A percentile compares a stretch with the other conserved stretches of the same genome.
These are phyloP conservation scores for Sepioteuthis lessoniana DNA, from an alignment of 2,888 invertebrate species.

Conservation along the genomic window DNA sequence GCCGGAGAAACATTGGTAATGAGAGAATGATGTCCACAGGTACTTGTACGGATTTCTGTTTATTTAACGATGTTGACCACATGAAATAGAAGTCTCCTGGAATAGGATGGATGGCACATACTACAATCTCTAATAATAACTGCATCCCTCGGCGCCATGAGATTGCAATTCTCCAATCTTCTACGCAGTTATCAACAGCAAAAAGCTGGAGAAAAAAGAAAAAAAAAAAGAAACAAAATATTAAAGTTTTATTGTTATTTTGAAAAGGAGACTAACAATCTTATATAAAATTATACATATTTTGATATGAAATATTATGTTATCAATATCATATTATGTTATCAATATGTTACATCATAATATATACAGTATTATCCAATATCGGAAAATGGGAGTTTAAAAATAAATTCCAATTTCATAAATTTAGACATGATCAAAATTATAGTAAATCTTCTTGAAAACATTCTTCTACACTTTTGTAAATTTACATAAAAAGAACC, in stretches of 20 bases:
- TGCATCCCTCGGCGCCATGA: constrained; percentile 93
- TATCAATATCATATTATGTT: no score
- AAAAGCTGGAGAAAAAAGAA: constrained; percentile 87
- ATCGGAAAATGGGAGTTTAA: no score
- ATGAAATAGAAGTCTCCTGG: constrained; percentile 96
- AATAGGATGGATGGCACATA: constrained; percentile 98
- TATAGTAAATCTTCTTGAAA: no score
- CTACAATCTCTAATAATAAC: constrained; percentile 80
- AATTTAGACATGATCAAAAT: no score
- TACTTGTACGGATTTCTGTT: constrained; percentile 64
- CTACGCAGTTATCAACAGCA: constrained; percentile 99
- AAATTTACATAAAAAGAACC: no score
- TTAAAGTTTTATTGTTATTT: not conserved
- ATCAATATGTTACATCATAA: no score
- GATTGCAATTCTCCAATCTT: constrained; percentile 99
- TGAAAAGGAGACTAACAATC: not conserved
- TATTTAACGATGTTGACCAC: constrained; percentile 85
- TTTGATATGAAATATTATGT: no score
- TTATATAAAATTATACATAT: no score
- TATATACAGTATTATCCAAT: no score
- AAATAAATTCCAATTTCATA: no score
- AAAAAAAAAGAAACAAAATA: constrained; percentile 38
- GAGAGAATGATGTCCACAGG: constrained; percentile 91
- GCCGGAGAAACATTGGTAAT: constrained; percentile 98
- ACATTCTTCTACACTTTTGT: no score